Conservation (phyloP, 2,888 invertebrate genomes). For the Melieria picta region DNA sequence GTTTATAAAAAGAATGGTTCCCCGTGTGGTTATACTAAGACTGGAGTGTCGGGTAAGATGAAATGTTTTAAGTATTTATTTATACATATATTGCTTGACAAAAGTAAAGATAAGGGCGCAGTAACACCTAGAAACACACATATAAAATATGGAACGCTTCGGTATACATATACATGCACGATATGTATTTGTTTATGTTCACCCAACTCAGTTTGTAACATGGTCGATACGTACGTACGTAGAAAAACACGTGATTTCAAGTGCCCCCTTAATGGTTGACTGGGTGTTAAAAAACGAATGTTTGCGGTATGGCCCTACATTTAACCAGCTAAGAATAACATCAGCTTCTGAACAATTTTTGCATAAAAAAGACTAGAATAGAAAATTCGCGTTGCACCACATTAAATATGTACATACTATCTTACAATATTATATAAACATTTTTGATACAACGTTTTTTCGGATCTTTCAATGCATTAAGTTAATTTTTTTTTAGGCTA, state of each 20-base stretch:
- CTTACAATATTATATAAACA: not conserved
- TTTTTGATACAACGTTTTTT: not conserved
- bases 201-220: too few species aligned
- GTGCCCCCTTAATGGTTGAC: too few species aligned
- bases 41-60: conserved; percentile 60
- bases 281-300: too few species aligned
- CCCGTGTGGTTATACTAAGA: conserved; percentile 74
- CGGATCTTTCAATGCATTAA: not conserved
- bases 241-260: too few species aligned
- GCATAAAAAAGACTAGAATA: not conserved
- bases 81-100: not conserved
- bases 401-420: too few species aligned
- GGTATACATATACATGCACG: too few species aligned
- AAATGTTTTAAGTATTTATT: conserved; percentile 5
- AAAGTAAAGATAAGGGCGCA: too few species aligned
- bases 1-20: conserved; percentile 93
- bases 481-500: conserved; percentile 69
- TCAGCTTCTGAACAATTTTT: not conserved
- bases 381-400: not conserved
- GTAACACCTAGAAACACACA: too few species aligned
- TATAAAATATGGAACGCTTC: too few species aligned
- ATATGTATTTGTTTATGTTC: not conserved
- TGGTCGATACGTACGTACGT: too few species aligned
- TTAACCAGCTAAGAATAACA: too few species aligned
- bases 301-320: too few species aligned